These are phyloP conservation scores for Luperina testacea DNA, from an alignment of 2,888 invertebrate genomes.

Conservation along the genomic window DNA sequence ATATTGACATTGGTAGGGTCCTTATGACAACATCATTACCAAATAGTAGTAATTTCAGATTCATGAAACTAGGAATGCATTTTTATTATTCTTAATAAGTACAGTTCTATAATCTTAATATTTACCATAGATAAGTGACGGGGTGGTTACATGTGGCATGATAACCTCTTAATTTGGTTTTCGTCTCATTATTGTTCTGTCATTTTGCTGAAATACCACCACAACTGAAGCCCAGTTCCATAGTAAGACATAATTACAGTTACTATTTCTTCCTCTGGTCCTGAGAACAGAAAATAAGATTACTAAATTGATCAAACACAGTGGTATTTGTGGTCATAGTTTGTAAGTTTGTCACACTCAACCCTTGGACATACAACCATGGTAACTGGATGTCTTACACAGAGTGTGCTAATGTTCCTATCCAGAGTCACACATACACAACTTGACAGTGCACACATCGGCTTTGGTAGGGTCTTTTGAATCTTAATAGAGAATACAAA, in stretches of 20 bases:
- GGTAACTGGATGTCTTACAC: constrained; percentile 83
- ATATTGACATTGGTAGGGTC: constrained; percentile 89
- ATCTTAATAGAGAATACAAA: background rate
- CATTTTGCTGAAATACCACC: too few relatives aligned
- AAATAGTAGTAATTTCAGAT: background rate
- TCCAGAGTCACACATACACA: constrained; percentile 86
- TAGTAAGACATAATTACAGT: background rate
- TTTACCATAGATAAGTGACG: background rate
- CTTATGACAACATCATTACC: background rate
- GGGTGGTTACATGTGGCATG: background rate
- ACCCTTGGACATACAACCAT: constrained; percentile 84
- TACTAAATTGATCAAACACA: background rate
- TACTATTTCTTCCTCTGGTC: background rate
- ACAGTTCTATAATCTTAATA: background rate
- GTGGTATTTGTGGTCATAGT: background rate
- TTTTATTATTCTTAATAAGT: background rate
- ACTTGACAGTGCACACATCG: constrained; percentile 81
- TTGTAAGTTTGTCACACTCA: constrained; percentile 80
- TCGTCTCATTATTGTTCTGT: too few relatives aligned
- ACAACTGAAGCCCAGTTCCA: background rate
- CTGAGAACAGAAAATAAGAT: constrained; percentile 30
- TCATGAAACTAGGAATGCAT: background rate
- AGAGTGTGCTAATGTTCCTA: constrained; percentile 87
- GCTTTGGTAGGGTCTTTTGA: constrained; percentile 86
- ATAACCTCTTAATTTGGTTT: constrained; percentile 4